Conservation (phyloP, 2,797 vertebrate genomes). For the Somateria mollissima region DNA sequence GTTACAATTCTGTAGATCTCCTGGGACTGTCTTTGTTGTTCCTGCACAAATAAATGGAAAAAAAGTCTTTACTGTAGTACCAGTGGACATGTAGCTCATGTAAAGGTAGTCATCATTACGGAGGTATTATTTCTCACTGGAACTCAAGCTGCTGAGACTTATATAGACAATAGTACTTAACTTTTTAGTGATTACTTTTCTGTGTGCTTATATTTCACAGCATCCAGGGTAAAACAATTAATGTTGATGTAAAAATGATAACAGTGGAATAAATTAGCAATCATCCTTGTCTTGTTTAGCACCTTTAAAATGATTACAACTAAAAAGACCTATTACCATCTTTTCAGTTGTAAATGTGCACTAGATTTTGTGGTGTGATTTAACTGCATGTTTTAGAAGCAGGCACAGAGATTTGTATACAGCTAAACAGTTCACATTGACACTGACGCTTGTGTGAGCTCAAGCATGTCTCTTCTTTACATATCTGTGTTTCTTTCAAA, state of each 20-base stretch:
- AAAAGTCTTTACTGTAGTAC: not conserved
- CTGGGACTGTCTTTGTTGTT: not conserved
- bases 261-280: not conserved
- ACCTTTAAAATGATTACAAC: not conserved
- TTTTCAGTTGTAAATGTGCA: not conserved
- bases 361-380: not conserved
- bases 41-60: not conserved
- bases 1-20: not conserved
- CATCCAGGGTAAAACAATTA: not conserved
- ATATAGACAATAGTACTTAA: not conserved
- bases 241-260: not conserved
- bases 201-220: not conserved
- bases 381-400: not conserved
- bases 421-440: not conserved
- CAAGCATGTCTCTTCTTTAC: not conserved
- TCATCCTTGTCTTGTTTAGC: not conserved
- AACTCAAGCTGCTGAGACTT: not conserved
- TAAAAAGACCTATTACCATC: not conserved
- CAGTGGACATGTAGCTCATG: not conserved
- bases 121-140: not conserved
- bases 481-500: not conserved
- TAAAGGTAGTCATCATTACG: not conserved
- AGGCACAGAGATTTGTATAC: not conserved
- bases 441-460: not conserved
- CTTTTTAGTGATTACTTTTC: not conserved